Evolutionary conservation across 2,797 vertebrate genomes (phyloP), one percentile per base, ranked within the genome.

Genomic region (Premnoplex brunnescens): DNA sequence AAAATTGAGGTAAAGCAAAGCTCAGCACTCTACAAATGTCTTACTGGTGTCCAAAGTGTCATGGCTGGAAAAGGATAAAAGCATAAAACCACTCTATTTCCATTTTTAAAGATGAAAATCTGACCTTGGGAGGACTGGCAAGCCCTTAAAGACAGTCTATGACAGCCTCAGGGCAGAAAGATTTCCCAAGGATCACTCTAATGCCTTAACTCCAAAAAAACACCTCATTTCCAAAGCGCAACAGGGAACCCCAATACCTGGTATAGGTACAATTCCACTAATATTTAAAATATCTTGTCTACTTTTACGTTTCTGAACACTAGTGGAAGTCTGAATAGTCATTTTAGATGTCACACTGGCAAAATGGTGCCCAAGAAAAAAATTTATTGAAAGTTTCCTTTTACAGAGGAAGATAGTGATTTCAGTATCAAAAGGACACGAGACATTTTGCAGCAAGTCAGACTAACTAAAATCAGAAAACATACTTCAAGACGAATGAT

Each of bases 371-470:
- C 20, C n/a, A 44, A 27, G 46, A 54, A 48, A 76, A 73, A 63
- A 4, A 24, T 46, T 28, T 30, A 56, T 10, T 1, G 0, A 4
- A 49, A 72, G 30, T 64, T 77, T 55, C 21, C 17, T 54, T 62
- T 44, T 66, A 68, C 6, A 34, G 43, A 55, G 13, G 11, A 80
- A 84, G 12, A 69, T 0, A 28, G 27, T 0, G 1, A 49, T 64
- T 78, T 58, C 51, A 69, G 49, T 5, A 55, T 30, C 22, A 22
- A 64, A 76, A 72, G 37, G 32, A 54, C 49, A 39, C 3, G 71
- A 62, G 8, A 24, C 0, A 1, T 32, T 75, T 79, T 74, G 48
- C 13, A 34, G 17, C 0, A 0, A 78, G 14, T 23, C 37, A 89
- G 26, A 43, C 34, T 41, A 89, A 66, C 30, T 39, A 20, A 89